A percentile compares a stretch with the other conserved stretches of the same genome.
These are phyloP conservation scores for Helicoverpa assulta DNA, from an alignment of 2,888 invertebrate species.

Conservation along the genomic window DNA sequence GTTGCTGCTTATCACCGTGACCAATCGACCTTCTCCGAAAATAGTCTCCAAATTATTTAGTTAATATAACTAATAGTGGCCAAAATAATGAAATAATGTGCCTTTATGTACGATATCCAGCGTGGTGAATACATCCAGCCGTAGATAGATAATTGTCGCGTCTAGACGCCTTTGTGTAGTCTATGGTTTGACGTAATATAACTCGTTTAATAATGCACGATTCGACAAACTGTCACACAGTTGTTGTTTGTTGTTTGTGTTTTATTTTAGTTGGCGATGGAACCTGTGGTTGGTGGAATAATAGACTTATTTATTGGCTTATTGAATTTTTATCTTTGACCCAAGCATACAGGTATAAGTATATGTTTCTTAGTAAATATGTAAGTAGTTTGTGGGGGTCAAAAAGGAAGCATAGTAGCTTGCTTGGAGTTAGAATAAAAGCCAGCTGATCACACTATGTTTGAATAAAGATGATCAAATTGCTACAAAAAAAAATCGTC, in stretches of 20 bases:
- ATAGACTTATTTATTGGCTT: not conserved
- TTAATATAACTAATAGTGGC: constrained; percentile 16
- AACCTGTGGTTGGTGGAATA: not conserved
- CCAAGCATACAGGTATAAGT: too few relatives aligned
- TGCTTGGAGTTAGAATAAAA: too few relatives aligned
- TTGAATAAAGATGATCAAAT: too few relatives aligned
- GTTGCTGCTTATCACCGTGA: not conserved
- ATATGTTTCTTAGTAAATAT: too few relatives aligned
- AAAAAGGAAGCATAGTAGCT: too few relatives aligned
- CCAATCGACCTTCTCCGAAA: constrained; percentile 1
- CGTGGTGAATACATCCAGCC: constrained; percentile 23
- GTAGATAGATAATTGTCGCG: constrained; percentile 42
- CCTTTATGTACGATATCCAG: constrained; percentile 15
- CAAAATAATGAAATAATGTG: constrained; percentile 27
- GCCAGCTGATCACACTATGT: too few relatives aligned
- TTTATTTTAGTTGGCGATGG: not conserved
- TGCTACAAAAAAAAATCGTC: too few relatives aligned
- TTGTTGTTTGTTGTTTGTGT: not conserved
- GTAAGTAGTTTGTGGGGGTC: too few relatives aligned
- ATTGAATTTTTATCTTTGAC: not conserved
- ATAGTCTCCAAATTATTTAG: constrained; percentile 24
- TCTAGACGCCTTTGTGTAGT: constrained; percentile 46
- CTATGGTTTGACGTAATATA: constrained; percentile 9
- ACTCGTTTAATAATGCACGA: constrained; percentile 4
- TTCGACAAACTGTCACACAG: not conserved